These are phyloP conservation scores for Sycophila texana DNA, from an alignment of 2,888 invertebrate genomes.

Conservation along the genomic window DNA sequence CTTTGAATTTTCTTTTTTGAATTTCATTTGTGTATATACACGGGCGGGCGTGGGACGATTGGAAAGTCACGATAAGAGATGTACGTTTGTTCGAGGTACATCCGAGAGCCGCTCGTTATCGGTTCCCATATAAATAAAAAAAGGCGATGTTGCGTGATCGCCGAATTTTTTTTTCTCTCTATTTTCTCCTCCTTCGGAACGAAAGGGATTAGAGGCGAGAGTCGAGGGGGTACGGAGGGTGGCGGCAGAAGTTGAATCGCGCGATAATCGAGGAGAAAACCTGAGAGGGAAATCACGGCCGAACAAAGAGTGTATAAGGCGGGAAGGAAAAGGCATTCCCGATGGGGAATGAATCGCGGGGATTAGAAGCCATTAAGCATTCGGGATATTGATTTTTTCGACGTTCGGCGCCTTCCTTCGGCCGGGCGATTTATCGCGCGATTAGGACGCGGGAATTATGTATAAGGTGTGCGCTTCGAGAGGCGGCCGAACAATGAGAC, in stretches of 20 bases:
- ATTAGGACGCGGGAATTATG: conserved; percentile 17
- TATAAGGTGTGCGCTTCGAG: not conserved
- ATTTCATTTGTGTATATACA: too few species aligned
- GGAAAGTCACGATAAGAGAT: too few species aligned
- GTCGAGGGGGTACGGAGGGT: not conserved
- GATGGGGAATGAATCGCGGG: conserved; percentile 41
- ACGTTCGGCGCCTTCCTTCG: not conserved
- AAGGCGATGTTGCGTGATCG: not conserved
- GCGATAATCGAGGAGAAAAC: not conserved
- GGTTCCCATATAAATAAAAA: not conserved
- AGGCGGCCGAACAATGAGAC: conserved; percentile 12
- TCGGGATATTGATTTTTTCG: conserved; percentile 40
- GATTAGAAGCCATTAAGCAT: conserved; percentile 41
- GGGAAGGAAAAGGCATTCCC: not conserved
- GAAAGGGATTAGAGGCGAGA: conserved; percentile 23
- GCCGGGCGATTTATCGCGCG: conserved; percentile 27
- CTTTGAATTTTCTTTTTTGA: too few species aligned
- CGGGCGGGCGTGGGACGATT: too few species aligned
- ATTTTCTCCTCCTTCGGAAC: conserved; percentile 1
- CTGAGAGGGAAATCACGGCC: not conserved
- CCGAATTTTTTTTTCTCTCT: not conserved
- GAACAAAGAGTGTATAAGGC: conserved; percentile 20
- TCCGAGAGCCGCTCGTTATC: not conserved
- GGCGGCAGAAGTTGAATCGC: not conserved
- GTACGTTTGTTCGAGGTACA: not conserved